phyloP scores from a whole-genome alignment of 2,797 vertebrate species.

The Lepilemur ruficaudatus region DNA sequence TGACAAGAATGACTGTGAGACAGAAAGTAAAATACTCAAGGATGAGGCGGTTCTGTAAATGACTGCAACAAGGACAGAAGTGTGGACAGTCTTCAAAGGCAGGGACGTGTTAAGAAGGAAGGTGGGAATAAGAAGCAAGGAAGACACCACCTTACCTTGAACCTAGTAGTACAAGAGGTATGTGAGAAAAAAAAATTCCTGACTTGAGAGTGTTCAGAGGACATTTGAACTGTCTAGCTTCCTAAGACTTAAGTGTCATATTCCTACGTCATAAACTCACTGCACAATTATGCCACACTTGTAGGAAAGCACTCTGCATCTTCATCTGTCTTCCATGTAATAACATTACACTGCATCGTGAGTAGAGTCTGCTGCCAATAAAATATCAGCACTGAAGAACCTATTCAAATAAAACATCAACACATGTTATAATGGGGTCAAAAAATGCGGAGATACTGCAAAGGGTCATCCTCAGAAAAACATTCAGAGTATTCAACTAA shows the following conservation, averaged over 20 bases:
- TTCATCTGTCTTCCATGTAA: background rate
- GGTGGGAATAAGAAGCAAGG: background rate
- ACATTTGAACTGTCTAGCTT: background rate
- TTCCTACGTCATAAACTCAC: background rate
- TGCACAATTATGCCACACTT: background rate
- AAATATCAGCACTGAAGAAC: background rate
- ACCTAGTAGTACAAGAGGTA: background rate
- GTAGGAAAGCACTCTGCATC: background rate
- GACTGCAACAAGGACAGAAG: background rate
- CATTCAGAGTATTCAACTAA: background rate
- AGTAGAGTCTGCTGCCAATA: background rate
- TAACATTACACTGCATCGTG: background rate
- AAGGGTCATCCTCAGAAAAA: background rate
- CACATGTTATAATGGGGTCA: background rate
- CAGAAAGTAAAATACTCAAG: background rate
- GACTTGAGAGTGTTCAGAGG: background rate
- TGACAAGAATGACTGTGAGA: background rate
- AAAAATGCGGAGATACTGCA: background rate
- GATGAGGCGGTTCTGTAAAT: background rate
- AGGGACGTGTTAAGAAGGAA: background rate
- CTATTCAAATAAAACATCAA: background rate
- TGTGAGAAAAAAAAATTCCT: background rate
- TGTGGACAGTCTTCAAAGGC: background rate
- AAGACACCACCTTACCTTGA: background rate
- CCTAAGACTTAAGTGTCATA: background rate